Evolutionary conservation across 2,888 invertebrate species (phyloP), one percentile per base, ranked within the genome.

Genomic region (Chrysina gloriosa): DNA sequence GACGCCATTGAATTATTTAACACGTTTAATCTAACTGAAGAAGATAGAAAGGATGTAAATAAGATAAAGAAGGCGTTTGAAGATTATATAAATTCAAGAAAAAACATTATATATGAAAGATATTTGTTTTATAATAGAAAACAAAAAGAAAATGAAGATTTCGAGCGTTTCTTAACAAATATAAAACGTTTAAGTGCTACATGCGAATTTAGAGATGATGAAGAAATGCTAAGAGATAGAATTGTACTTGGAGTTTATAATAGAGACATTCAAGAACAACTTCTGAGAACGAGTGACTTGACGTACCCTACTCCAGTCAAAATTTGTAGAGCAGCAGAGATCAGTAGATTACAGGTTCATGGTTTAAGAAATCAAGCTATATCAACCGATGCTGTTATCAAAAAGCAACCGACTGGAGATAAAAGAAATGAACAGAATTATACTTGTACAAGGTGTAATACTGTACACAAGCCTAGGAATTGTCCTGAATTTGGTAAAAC

Each of bases 201-300:
- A 5, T 76, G 47, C 47, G 58, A 47, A 23, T 47, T 47, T 23
- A 47, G 6, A 16, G 42, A 34, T 2, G n/a, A 34, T 34, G 34
- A 34, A 34, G 34, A 34, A 34, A 34, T 6, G 34, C n/a, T 34
- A 34, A 34, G 6, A 34, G 72, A 73, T 47, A 42, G 68, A 36
- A n/a, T n/a, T n/a, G n/a, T n/a, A n/a, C n/a, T n/a, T n/a, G n/a
- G n/a, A n/a, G n/a, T 66, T 74, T 23, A 70, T 75, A 4, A 45
- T 73, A 14, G 74, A 72, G 4, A 52, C 73, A 11, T 73, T 45
- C 72, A 71, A 65, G 68, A 73, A 54, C 61, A 63, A 42, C 25
- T 75, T 54, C 54, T 74, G 52, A 76, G 86, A 86, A 76, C 16
- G 6, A 42, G 63, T 42, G 27, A 52, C 29, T 19, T 52, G 27